Evolutionary conservation across 2,113 vertebrate genomes (phyloP).

Genomic region (Puma concolor): DNA sequence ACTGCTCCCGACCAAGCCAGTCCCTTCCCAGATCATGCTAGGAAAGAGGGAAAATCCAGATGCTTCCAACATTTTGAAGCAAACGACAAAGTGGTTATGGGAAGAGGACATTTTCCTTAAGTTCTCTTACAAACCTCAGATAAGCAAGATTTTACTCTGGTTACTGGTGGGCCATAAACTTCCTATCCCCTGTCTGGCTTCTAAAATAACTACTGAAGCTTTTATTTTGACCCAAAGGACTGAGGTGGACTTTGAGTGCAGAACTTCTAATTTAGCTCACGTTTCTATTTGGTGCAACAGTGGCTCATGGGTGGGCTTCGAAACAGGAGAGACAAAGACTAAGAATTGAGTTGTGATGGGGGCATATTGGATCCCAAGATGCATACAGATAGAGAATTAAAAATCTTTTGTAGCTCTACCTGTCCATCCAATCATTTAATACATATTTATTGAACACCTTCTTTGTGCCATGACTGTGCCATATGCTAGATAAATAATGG

Average conservation of each 20-base stretch:
- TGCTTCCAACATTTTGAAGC: not conserved
- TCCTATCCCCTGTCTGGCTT: not conserved
- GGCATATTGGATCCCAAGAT: not conserved
- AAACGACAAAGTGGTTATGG: not conserved
- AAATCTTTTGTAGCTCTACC: not conserved
- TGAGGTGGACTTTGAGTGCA: not conserved
- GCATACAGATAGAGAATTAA: not conserved
- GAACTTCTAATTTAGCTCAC: not conserved
- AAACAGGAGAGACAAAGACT: not conserved
- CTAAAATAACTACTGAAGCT: not conserved
- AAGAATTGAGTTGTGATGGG: not conserved
- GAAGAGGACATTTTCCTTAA: not conserved
- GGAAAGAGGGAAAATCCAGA: not conserved
- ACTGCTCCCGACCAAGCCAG: no score
- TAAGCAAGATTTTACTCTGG: conserved; percentile 32
- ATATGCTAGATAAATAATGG: not conserved
- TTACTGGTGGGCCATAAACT: not conserved
- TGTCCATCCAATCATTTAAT: not conserved
- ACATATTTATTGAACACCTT: not conserved
- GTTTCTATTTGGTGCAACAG: not conserved
- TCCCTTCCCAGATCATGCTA: not conserved
- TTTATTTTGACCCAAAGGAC: not conserved
- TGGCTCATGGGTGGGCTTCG: not conserved
- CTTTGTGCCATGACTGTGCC: not conserved
- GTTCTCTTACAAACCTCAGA: conserved; percentile 20